A percentile compares a stretch with the other conserved stretches of the same genome.
phyloP scores from a whole-genome alignment of 2,113 vertebrate species.

The Callaeas wilsoni region DNA sequence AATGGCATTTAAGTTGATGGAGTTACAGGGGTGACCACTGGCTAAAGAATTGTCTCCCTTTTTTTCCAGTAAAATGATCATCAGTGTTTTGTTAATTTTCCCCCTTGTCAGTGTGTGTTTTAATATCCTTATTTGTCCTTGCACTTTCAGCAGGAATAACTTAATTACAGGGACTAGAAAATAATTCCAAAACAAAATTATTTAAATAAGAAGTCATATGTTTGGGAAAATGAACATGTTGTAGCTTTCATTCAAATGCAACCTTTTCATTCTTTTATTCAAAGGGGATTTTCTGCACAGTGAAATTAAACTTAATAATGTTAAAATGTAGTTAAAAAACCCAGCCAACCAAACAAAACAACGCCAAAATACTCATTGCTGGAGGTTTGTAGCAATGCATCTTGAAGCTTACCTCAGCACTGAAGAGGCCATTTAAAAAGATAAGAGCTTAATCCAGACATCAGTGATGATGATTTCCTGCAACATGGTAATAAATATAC shows the following conservation, averaged over 20 bases:
- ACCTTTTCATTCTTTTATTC: neutral
- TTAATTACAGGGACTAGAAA: neutral
- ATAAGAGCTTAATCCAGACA: constrained; percentile 62
- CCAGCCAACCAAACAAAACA: neutral
- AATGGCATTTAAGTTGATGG: constrained; percentile 5
- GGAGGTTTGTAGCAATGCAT: constrained; percentile 9
- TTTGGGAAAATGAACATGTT: neutral
- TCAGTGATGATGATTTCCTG: constrained; percentile 51
- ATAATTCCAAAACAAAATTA: neutral
- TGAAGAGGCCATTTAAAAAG: constrained; percentile 55
- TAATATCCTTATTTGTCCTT: neutral
- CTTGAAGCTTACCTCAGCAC: constrained; percentile 38
- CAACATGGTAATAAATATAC: constrained; percentile 66
- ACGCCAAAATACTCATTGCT: neutral
- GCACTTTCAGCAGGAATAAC: neutral
- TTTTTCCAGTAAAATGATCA: neutral
- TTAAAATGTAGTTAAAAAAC: neutral
- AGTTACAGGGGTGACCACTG: neutral
- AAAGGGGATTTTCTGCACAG: neutral
- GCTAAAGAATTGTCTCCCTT: neutral
- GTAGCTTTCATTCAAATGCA: neutral
- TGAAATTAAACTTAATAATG: neutral
- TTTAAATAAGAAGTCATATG: neutral
- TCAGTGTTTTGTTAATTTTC: neutral
- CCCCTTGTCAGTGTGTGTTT: neutral